These are phyloP conservation scores for Galemys pyrenaicus DNA, from an alignment of 2,113 vertebrate species.

Conservation along the genomic window DNA sequence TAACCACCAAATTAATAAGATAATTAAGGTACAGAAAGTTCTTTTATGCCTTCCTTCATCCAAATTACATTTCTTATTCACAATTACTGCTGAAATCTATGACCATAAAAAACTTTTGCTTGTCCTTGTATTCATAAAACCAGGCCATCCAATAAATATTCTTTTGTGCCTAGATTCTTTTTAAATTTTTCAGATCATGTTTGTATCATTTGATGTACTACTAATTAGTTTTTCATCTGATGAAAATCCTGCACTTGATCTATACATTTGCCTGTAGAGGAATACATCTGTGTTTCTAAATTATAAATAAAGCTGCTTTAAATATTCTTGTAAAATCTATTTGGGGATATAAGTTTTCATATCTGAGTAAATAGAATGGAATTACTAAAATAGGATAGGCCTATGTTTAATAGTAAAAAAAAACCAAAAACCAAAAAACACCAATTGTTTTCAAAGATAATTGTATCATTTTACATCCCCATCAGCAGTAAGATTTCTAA, in stretches of 20 bases:
- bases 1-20: not conserved
- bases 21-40: not conserved
- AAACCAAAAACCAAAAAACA: too few relatives aligned
- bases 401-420: not conserved
- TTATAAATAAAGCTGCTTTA: not conserved
- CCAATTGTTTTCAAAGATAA: not conserved
- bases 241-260: not conserved
- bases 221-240: not conserved
- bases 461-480: not conserved
- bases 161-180: not conserved
- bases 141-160: not conserved
- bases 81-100: not conserved
- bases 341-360: not conserved
- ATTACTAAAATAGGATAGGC: not conserved
- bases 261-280: not conserved
- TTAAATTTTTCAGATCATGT: not conserved
- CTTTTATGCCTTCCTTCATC: not conserved
- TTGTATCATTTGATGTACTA: not conserved
- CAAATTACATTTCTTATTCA: not conserved
- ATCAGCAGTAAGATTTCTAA: not conserved
- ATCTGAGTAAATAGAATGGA: not conserved
- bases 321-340: not conserved
- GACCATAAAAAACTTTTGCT: not conserved
- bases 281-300: not conserved
- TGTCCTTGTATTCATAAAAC: not conserved